Evolutionary conservation across 2,888 invertebrate genomes (phyloP), one percentile per base, ranked within the genome.

Genomic region (Gymnoscelis rufifasciata): DNA sequence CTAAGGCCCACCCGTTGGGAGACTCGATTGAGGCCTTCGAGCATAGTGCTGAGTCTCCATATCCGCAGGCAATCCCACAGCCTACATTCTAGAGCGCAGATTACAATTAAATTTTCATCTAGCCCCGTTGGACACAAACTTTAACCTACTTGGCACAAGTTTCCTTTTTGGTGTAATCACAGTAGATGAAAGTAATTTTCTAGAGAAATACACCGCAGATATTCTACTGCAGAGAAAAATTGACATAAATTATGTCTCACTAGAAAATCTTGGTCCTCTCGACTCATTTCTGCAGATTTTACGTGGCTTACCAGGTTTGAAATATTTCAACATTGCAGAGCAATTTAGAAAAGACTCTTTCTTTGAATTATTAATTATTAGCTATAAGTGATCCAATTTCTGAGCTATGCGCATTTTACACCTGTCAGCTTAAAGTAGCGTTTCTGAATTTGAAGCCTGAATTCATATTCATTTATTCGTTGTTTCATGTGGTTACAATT

Each of bases 61-160:
- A n/a, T 14, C 39, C 29, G 29, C 45, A 40, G 39, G 28, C 38
- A 36, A 29, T 31, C 31, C 37, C 41, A 35, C 41, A 35, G 35
- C 40, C 41, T 31, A 41, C 15, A 29, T 29, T 29, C 36, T 23
- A 23, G 35, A 35, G 30, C 27, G 38, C 35, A 38, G 47, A 39
- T 43, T 35, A 47, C 35, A 38, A 43, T 47, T 38, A 47, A 45
- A 47, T 43, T 47, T 47, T 47, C 47, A 47, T 43, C 33, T 29
- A 29, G 38, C 43, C 47, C 43, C 47, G 35, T 11, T 12, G 35
- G 47, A 38, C 33, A 33, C 29, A 43, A 47, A 43, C 35, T 47
- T 35, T 43, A 47, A 38, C 47, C 47, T 38, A 47, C 47, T 47
- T 47, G 47, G 47, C 47, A 35, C 43, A 43, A 28, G 33, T 38